Conservation (phyloP, 2,888 invertebrate genomes). For the Macrosoma leucophasiata region DNA sequence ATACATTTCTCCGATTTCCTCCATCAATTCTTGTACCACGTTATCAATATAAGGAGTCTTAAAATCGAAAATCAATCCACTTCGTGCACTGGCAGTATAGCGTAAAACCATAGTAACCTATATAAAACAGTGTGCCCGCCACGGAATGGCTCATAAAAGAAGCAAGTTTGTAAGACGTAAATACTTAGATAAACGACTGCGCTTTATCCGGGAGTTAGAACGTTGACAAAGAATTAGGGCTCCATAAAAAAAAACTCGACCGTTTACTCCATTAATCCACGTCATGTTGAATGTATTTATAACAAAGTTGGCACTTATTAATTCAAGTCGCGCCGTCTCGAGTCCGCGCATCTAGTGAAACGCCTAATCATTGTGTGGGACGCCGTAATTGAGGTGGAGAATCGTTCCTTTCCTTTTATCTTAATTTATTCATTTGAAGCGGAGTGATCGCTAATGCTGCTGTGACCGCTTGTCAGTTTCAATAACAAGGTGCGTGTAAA, state of each 20-base stretch:
- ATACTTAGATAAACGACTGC: conserved; percentile 64
- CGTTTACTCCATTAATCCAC: conserved; percentile 66
- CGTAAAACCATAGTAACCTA: conserved; percentile 37
- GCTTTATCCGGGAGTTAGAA: conserved; percentile 69
- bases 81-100: too few relatives aligned
- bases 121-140: conserved; percentile 46
- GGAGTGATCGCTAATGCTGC: conserved; percentile 62
- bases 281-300: conserved; percentile 68
- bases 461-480: conserved; percentile 68
- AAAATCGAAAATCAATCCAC: too few relatives aligned
- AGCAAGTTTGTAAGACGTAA: conserved; percentile 53
- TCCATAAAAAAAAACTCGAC: conserved; percentile 55
- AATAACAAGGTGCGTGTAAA: conserved; percentile 54
- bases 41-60: too few relatives aligned
- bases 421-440: conserved; percentile 68
- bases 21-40: background rate
- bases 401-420: conserved; percentile 64
- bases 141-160: conserved; percentile 57
- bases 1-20: too few relatives aligned
- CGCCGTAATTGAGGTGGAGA: conserved; percentile 66
- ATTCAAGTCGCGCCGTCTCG: conserved; percentile 54
- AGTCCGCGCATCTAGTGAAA: conserved; percentile 54
- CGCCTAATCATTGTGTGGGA: conserved; percentile 72
- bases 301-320: conserved; percentile 71
- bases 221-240: conserved; percentile 64